A percentile compares a stretch with the other conserved stretches of the same genome.
Conservation (phyloP, 2,113 vertebrate genomes). For the Brachyistius frenatus region DNA sequence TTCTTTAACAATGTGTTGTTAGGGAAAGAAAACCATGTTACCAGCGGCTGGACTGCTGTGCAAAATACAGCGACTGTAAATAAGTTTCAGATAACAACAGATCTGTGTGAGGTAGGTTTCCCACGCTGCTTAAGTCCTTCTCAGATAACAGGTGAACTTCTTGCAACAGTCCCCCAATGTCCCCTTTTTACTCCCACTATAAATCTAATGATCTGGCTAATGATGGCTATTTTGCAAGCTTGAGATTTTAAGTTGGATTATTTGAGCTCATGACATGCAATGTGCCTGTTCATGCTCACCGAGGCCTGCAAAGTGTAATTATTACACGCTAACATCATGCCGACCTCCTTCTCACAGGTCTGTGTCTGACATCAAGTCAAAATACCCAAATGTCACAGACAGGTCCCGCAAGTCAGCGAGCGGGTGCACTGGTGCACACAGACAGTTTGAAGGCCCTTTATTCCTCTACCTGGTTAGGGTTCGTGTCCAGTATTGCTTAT, state of each 20-base stretch:
- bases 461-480: background rate
- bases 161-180: background rate
- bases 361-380: background rate
- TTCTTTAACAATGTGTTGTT: too few relatives aligned
- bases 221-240: background rate
- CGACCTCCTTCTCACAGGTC: background rate
- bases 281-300: background rate
- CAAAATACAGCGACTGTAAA: background rate
- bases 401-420: background rate
- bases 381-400: slow-evolving; percentile 4
- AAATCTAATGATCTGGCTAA: background rate
- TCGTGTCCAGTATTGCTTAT: background rate
- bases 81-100: background rate
- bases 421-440: background rate
- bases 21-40: too few relatives aligned
- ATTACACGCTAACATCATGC: background rate
- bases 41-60: background rate
- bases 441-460: background rate
- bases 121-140: background rate
- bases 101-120: background rate
- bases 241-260: slow-evolving; percentile 7
- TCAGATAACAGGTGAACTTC: background rate
- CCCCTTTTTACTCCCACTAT: background rate
- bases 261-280: slow-evolving; percentile 1
- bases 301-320: background rate